phyloP scores from a whole-genome alignment of 2,888 invertebrate genomes.

The Antheraea assamensis region DNA sequence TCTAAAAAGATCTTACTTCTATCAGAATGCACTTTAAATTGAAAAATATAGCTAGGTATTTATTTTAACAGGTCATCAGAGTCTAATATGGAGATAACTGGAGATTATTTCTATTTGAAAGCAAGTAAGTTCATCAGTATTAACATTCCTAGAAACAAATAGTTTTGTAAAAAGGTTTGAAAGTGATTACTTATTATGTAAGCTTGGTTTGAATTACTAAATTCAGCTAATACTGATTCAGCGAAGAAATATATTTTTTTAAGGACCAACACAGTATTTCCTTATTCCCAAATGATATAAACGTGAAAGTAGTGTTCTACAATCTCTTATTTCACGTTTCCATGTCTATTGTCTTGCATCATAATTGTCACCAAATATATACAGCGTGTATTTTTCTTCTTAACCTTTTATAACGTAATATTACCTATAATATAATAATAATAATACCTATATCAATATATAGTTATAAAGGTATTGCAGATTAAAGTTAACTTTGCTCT shows the following conservation, averaged over 20 bases:
- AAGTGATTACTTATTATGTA: background rate
- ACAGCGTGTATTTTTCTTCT: background rate
- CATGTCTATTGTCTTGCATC: conserved; percentile 41
- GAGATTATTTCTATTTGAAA: no score
- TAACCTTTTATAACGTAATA: background rate
- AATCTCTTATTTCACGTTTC: conserved; percentile 33
- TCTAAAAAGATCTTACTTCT: no score
- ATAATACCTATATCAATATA: no score
- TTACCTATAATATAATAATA: no score
- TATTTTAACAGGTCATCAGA: no score
- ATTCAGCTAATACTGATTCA: no score
- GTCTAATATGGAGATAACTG: no score
- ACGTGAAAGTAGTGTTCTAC: conserved; percentile 20
- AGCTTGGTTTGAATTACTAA: no score
- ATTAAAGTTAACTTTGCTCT: background rate
- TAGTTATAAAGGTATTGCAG: no score
- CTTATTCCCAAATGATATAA: background rate
- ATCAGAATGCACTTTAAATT: no score
- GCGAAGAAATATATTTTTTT: background rate
- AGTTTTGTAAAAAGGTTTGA: background rate
- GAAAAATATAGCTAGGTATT: no score
- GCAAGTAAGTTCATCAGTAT: no score
- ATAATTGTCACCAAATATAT: conserved; percentile 11
- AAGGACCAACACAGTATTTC: background rate
- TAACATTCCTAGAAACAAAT: background rate